Evolutionary conservation across 2,113 vertebrate genomes (phyloP).

Genomic region (Corydoras maculifer): DNA sequence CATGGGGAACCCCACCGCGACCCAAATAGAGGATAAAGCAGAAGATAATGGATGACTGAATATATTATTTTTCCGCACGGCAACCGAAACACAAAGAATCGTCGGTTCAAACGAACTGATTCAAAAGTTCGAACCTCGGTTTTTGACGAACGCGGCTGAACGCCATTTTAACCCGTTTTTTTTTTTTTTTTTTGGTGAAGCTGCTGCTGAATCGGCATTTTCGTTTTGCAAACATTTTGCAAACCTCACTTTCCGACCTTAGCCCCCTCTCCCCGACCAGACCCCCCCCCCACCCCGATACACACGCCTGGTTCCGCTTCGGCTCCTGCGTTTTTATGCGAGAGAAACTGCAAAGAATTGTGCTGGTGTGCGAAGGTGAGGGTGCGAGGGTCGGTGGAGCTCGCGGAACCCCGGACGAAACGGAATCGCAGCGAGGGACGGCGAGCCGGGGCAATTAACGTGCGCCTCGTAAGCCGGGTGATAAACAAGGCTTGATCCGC

Average conservation of each 20-base stretch:
- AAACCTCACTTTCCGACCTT: not conserved
- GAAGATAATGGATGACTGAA: no score
- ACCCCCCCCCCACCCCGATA: not conserved
- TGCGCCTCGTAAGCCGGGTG: constrained; percentile 61
- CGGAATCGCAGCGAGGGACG: constrained; percentile 29
- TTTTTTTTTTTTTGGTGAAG: not conserved
- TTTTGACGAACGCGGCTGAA: no score
- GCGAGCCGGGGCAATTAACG: constrained; percentile 66
- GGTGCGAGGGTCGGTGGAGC: not conserved
- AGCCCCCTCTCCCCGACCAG: no score
- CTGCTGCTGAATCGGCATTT: not conserved
- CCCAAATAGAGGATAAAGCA: no score
- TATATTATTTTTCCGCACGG: no score
- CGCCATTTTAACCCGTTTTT: no score
- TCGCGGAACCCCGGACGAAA: not conserved
- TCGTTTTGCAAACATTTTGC: not conserved
- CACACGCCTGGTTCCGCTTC: not conserved
- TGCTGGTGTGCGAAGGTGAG: constrained; percentile 2
- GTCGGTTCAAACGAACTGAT: no score
- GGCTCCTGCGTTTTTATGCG: not conserved
- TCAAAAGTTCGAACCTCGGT: no score
- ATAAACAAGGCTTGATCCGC: constrained; percentile 67
- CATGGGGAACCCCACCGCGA: no score
- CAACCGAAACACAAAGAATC: no score
- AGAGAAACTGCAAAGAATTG: not conserved